Evolutionary conservation across 2,113 vertebrate species (phyloP).

Genomic region (Petroica traversi): DNA sequence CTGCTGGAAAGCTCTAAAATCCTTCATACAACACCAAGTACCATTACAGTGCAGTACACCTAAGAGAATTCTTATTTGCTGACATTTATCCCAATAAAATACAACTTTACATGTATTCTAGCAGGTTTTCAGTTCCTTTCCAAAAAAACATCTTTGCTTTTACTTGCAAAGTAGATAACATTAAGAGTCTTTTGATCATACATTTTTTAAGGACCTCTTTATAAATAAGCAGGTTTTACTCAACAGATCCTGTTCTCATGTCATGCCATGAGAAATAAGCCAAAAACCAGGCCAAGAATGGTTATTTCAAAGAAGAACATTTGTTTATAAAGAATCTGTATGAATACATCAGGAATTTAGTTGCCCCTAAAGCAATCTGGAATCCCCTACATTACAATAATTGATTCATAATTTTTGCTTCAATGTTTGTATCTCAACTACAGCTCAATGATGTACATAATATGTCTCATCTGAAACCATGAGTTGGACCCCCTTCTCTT

Average conservation of each 20-base stretch:
- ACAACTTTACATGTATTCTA: background rate
- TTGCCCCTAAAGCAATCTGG: background rate
- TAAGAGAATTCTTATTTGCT: constrained; percentile 27
- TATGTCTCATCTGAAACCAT: background rate
- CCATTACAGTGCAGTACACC: background rate
- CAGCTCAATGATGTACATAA: background rate
- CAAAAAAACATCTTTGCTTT: background rate
- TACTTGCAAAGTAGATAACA: constrained; percentile 3
- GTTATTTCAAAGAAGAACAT: background rate
- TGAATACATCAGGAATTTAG: background rate
- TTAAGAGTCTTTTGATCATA: background rate
- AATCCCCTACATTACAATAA: background rate
- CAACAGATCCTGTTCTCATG: background rate
- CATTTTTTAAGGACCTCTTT: background rate
- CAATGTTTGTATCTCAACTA: background rate
- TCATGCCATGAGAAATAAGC: background rate
- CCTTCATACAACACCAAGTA: background rate
- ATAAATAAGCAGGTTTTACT: background rate
- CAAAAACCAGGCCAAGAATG: background rate
- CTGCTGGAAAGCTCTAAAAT: constrained; percentile 18
- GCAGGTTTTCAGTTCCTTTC: constrained; percentile 1
- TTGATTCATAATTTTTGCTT: background rate
- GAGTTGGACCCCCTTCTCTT: background rate
- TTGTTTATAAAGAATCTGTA: background rate
- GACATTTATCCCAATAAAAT: constrained; percentile 4